A percentile compares a stretch with the other conserved stretches of the same genome.
Conservation (phyloP, 2,797 vertebrate species). For the Sebastes trivittatus region DNA sequence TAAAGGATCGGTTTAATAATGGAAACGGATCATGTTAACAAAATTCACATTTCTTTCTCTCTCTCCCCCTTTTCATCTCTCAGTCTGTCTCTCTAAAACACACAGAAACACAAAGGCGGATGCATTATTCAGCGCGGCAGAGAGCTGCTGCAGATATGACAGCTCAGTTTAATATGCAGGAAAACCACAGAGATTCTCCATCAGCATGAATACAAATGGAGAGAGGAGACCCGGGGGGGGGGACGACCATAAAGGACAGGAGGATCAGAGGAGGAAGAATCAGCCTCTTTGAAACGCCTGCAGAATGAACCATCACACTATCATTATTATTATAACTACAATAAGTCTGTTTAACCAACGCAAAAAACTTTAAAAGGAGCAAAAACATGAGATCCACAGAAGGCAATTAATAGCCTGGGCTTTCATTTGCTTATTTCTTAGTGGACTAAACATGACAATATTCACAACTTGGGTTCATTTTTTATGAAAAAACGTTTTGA, state of each 20-base stretch:
- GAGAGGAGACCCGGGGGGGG: neutral
- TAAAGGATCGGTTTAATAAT: neutral
- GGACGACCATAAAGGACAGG: neutral
- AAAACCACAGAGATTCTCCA: conserved; percentile 31
- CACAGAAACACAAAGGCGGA: conserved; percentile 10
- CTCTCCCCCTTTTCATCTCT: no score
- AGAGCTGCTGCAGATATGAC: conserved; percentile 29
- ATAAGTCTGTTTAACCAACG: neutral
- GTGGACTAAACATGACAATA: no score
- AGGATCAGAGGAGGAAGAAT: neutral
- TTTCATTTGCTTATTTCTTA: no score
- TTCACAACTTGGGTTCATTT: no score
- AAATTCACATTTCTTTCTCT: neutral
- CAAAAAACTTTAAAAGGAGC: neutral
- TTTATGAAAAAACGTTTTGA: no score
- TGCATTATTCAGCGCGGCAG: conserved; percentile 33
- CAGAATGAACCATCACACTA: neutral
- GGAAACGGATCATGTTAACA: neutral
- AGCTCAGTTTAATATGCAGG: conserved; percentile 47
- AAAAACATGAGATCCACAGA: neutral
- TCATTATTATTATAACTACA: neutral
- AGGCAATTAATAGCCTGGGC: no score
- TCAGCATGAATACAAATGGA: conserved; percentile 11
- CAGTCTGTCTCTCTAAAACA: neutral
- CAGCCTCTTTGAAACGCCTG: neutral